Conservation (phyloP, 2,888 invertebrate genomes). For the Nemapogon koenigi region DNA sequence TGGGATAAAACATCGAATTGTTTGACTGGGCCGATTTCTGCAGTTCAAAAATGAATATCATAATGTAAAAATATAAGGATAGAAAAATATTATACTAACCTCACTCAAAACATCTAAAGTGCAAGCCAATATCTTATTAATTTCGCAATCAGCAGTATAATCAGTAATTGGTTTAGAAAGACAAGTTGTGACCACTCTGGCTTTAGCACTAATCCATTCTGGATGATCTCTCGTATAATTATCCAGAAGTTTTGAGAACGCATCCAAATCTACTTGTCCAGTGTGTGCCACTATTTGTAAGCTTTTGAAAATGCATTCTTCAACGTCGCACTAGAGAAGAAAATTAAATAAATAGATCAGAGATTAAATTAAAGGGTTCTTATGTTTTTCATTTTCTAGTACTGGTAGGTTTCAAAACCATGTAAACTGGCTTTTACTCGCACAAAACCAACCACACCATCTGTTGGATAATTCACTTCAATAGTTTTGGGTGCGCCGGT, state of each 20-base stretch:
- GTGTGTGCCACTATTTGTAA: conserved; percentile 28
- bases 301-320: conserved; percentile 38
- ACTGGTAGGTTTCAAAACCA: too few species aligned
- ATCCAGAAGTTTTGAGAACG: conserved; percentile 35
- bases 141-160: conserved; percentile 35
- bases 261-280: conserved; percentile 30
- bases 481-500: too few species aligned
- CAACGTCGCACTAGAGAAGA: conserved; percentile 37
- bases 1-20: too few species aligned
- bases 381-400: too few species aligned
- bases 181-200: conserved; percentile 39
- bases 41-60: too few species aligned
- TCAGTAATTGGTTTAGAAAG: conserved; percentile 25
- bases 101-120: conserved; percentile 46
- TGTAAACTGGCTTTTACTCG: too few species aligned
- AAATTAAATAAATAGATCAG: not conserved
- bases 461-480: too few species aligned
- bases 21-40: too few species aligned
- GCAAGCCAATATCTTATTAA: conserved; percentile 41
- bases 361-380: not conserved
- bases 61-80: too few species aligned
- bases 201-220: conserved; percentile 36
- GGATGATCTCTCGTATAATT: conserved; percentile 33
- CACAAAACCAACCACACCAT: too few species aligned
- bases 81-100: too few species aligned